phyloP scores from a whole-genome alignment of 2,797 vertebrate genomes.

The Gadopsis marmoratus region DNA sequence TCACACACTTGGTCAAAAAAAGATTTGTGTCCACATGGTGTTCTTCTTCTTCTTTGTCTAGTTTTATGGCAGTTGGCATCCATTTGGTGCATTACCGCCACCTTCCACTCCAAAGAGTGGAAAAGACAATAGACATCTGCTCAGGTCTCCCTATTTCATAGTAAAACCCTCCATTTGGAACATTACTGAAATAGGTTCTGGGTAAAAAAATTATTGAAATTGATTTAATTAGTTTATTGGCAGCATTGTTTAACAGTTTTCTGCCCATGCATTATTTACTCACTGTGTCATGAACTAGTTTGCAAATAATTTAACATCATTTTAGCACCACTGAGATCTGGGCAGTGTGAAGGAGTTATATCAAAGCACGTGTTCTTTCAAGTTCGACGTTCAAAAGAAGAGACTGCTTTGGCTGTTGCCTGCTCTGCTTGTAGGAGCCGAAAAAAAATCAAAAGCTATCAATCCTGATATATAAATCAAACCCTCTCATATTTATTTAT shows the following conservation, averaged over 20 bases:
- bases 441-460: constrained; percentile 32
- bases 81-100: too few species aligned
- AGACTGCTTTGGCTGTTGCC: not conserved
- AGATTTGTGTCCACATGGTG: constrained; percentile 40
- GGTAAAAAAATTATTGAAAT: not conserved
- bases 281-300: not conserved
- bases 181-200: not conserved
- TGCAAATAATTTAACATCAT: not conserved
- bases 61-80: too few species aligned
- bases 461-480: constrained; percentile 16
- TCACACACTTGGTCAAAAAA: not conserved
- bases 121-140: too few species aligned
- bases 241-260: not conserved
- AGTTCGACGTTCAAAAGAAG: constrained; percentile 3
- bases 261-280: not conserved
- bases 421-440: constrained; percentile 1
- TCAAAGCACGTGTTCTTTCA: constrained; percentile 1
- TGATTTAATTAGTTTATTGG: not conserved
- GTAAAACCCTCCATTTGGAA: not conserved
- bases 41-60: too few species aligned
- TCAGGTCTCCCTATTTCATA: not conserved
- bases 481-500: constrained; percentile 22
- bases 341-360: constrained; percentile 6
- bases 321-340: constrained; percentile 1
- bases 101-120: too few species aligned